A percentile compares a stretch with the other conserved stretches of the same genome.
These are phyloP conservation scores for Leptopilina syphax DNA, from an alignment of 2,888 invertebrate genomes.

Conservation along the genomic window DNA sequence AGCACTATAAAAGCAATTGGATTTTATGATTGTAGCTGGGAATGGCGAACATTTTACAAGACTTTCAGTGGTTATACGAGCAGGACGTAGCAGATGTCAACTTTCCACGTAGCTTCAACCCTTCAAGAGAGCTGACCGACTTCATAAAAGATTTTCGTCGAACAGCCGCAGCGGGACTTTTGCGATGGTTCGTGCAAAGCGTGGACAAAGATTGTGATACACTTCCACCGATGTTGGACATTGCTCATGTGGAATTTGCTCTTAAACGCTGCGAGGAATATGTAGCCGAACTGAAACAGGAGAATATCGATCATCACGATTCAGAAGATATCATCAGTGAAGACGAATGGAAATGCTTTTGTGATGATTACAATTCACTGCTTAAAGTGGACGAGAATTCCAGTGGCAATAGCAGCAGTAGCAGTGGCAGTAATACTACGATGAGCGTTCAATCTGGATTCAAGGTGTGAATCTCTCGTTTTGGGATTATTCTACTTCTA, in stretches of 20 bases:
- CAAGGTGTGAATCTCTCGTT: background rate
- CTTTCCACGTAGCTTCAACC: slow-evolving; percentile 86
- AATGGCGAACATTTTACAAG: slow-evolving; percentile 76
- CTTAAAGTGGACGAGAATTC: slow-evolving; percentile 64
- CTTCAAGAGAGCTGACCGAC: slow-evolving; percentile 79
- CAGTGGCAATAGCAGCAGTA: slow-evolving; percentile 39
- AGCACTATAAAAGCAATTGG: slow-evolving; percentile 21
- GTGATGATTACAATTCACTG: slow-evolving; percentile 81
- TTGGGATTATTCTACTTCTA: background rate
- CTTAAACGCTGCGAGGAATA: slow-evolving; percentile 84
- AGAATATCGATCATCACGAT: slow-evolving; percentile 82
- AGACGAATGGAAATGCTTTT: slow-evolving; percentile 84
- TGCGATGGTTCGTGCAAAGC: slow-evolving; percentile 81
- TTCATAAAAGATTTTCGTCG: slow-evolving; percentile 86
- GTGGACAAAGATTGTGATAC: slow-evolving; percentile 54
- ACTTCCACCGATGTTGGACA: slow-evolving; percentile 64
- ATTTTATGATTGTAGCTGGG: slow-evolving; percentile 62
- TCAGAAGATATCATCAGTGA: slow-evolving; percentile 67
- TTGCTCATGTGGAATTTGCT: slow-evolving; percentile 83
- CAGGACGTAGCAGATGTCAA: slow-evolving; percentile 80
- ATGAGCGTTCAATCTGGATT: background rate
- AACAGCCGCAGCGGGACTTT: slow-evolving; percentile 87
- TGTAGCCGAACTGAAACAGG: slow-evolving; percentile 77
- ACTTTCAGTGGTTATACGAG: slow-evolving; percentile 82
- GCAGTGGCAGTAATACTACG: background rate